These are phyloP conservation scores for Drosophila buzzatii DNA, from an alignment of 2,888 invertebrate species.

Conservation along the genomic window DNA sequence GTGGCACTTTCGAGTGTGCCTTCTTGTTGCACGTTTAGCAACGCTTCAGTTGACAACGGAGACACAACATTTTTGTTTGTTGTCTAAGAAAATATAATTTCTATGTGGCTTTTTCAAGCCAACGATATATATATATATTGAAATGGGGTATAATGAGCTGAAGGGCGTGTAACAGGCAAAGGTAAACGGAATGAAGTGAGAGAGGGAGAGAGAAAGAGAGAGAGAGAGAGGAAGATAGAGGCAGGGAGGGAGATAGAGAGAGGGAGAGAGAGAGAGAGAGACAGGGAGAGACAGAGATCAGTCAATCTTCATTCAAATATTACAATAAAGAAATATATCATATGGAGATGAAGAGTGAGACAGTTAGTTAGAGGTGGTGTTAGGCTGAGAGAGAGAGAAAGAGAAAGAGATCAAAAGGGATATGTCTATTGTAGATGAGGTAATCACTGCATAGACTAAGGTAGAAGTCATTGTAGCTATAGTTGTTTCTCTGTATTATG, in stretches of 20 bases:
- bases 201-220: not conserved
- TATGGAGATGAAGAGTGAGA: not conserved
- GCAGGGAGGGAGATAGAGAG: too few relatives aligned
- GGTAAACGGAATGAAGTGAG: not conserved
- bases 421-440: too few relatives aligned
- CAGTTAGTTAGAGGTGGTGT: too few relatives aligned
- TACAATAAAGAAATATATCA: not conserved
- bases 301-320: too few relatives aligned
- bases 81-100: constrained; percentile 25
- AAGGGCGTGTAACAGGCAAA: not conserved
- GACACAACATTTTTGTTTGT: constrained; percentile 8
- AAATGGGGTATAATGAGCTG: constrained; percentile 1
- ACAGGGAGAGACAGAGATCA: not conserved
- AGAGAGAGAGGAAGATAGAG: too few relatives aligned
- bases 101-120: constrained; percentile 17
- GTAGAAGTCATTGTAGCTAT: too few relatives aligned
- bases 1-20: constrained; percentile 9
- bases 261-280: too few relatives aligned
- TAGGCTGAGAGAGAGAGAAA: too few relatives aligned
- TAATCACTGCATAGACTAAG: too few relatives aligned
- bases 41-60: constrained; percentile 52
- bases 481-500: too few relatives aligned
- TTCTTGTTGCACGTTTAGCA: constrained; percentile 41
- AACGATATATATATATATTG: not conserved
- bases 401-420: too few relatives aligned